phyloP scores from a whole-genome alignment of 2,888 invertebrate genomes.

The Agrotis exclamationis region DNA sequence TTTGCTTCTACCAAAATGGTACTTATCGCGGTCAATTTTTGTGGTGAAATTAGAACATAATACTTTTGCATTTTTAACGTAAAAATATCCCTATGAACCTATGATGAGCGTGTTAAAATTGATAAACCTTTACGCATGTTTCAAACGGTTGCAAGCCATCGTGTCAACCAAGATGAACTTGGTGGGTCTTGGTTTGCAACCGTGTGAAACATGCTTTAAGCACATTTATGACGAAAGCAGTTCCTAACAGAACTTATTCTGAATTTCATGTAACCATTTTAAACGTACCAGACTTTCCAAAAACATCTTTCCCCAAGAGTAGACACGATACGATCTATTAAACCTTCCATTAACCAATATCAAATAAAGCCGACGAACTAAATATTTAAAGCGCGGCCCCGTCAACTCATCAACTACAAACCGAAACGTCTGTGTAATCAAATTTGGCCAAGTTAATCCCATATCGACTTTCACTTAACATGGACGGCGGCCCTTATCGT shows the following conservation, averaged over 20 bases:
- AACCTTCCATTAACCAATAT: conserved; percentile 28
- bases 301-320: conserved; percentile 4
- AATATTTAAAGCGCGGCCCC: conserved; percentile 48
- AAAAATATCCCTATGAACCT: too few species aligned
- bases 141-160: too few species aligned
- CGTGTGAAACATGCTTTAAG: too few species aligned
- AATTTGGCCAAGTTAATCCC: conserved; percentile 82
- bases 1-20: background rate
- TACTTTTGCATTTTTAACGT: too few species aligned
- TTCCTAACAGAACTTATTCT: background rate
- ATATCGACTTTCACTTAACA: conserved; percentile 89
- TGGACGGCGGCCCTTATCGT: conserved; percentile 76
- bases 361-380: conserved; percentile 17
- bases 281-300: background rate
- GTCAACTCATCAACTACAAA: conserved; percentile 72
- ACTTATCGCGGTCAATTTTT: too few species aligned
- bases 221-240: background rate
- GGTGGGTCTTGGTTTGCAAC: too few species aligned
- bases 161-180: too few species aligned
- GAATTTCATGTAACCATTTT: background rate
- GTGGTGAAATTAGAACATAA: too few species aligned
- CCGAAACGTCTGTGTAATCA: conserved; percentile 83
- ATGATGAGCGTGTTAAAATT: too few species aligned
- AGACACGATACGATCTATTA: conserved; percentile 17
- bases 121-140: too few species aligned